Evolutionary conservation across 2,888 invertebrate species (phyloP).

Genomic region (Sphinx pinastri): DNA sequence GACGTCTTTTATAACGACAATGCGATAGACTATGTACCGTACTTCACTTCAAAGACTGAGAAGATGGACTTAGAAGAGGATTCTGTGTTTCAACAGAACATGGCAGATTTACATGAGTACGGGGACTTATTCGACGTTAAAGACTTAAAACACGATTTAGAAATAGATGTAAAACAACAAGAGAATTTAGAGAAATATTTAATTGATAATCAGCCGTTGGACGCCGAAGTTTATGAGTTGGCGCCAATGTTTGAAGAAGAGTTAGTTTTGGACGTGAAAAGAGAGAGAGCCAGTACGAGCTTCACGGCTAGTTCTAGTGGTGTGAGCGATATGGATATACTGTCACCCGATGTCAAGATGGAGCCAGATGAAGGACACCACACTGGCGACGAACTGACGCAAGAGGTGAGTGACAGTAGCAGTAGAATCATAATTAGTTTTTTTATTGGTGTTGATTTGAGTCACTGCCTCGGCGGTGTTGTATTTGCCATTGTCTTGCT

Average conservation of each 20-base stretch:
- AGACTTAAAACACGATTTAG: conserved; percentile 70
- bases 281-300: conserved; percentile 79
- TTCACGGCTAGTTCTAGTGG: conserved; percentile 80
- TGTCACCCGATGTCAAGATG: conserved; percentile 66
- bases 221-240: conserved; percentile 66
- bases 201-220: conserved; percentile 74
- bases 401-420: conserved; percentile 68
- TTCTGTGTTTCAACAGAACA: conserved; percentile 83
- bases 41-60: conserved; percentile 66
- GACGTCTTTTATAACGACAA: conserved; percentile 75
- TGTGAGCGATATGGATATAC: conserved; percentile 76
- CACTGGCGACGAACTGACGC: conserved; percentile 78
- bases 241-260: conserved; percentile 76
- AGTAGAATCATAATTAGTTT: no score
- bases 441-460: no score
- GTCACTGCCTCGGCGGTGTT: no score
- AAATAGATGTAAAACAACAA: conserved; percentile 70
- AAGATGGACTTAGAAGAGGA: conserved; percentile 66
- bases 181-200: conserved; percentile 73
- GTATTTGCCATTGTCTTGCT: no score
- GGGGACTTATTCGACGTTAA: conserved; percentile 69
- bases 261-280: conserved; percentile 69
- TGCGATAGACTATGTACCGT: conserved; percentile 76
- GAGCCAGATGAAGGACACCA: conserved; percentile 78
- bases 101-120: conserved; percentile 84